Conservation (phyloP, 2,888 invertebrate species). For the Heliconius charithonia region DNA sequence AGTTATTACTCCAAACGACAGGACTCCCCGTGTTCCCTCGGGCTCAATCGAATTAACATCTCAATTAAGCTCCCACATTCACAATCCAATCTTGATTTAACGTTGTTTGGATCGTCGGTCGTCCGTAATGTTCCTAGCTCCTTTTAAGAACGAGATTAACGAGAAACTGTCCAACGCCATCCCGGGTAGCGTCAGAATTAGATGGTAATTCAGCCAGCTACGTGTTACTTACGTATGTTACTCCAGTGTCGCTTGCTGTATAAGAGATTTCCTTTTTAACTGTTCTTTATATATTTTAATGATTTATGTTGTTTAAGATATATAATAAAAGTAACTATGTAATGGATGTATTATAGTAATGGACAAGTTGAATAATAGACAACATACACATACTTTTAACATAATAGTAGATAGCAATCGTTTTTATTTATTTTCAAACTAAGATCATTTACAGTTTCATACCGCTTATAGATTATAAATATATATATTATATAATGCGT, state of each 20-base stretch:
- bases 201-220: slow-evolving; percentile 36
- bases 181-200: slow-evolving; percentile 41
- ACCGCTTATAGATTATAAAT: background rate
- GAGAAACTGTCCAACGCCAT: slow-evolving; percentile 45
- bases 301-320: background rate
- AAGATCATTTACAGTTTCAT: background rate
- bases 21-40: slow-evolving; percentile 40
- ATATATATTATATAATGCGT: background rate
- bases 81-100: slow-evolving; percentile 50
- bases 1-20: slow-evolving; percentile 43
- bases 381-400: too few species aligned
- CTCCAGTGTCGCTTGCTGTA: slow-evolving; percentile 14
- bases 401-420: background rate
- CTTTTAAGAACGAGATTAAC: slow-evolving; percentile 49
- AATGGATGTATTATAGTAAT: too few species aligned
- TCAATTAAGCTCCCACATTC: slow-evolving; percentile 50
- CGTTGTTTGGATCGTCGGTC: slow-evolving; percentile 44
- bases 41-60: slow-evolving; percentile 51
- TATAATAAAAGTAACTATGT: too few species aligned
- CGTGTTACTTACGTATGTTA: slow-evolving; percentile 36
- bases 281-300: background rate
- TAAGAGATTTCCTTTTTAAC: background rate
- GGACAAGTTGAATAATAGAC: too few species aligned
- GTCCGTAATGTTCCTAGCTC: slow-evolving; percentile 40
- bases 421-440: background rate